These are phyloP conservation scores for Sesamia inferens DNA, from an alignment of 2,888 invertebrate species.

Conservation along the genomic window DNA sequence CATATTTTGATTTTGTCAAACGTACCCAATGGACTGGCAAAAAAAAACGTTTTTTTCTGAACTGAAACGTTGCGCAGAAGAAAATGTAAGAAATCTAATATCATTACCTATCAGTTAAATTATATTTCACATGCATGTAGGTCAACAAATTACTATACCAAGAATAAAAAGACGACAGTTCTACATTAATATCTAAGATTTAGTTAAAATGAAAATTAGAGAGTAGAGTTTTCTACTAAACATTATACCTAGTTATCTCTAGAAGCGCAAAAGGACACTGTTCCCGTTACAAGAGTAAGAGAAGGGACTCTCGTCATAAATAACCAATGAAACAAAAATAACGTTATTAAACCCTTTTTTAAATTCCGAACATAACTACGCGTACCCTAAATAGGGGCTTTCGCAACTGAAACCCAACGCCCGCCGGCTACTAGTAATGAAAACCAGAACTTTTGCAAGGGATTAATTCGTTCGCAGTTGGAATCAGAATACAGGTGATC, in stretches of 20 bases:
- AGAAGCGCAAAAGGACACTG: neutral
- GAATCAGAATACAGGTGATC: conserved; percentile 70
- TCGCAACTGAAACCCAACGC: conserved; percentile 55
- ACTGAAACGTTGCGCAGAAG: neutral
- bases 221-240: too few species aligned
- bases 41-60: neutral
- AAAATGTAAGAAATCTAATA: conserved; percentile 4
- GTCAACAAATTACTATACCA: neutral
- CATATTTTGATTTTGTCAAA: too few species aligned
- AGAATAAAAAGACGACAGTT: neutral
- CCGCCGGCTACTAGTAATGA: conserved; percentile 69
- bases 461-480: conserved; percentile 70
- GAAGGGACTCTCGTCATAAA: neutral
- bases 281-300: neutral
- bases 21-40: too few species aligned
- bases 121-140: neutral
- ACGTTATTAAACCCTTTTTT: conserved; percentile 41
- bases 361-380: conserved; percentile 33
- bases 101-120: neutral
- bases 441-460: conserved; percentile 74
- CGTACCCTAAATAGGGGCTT: conserved; percentile 43
- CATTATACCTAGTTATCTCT: too few species aligned
- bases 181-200: neutral
- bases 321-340: conserved; percentile 1
- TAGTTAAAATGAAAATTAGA: too few species aligned